Conservation (phyloP, 1,140 invertebrate species). For the Paracyclopina nana region DNA sequence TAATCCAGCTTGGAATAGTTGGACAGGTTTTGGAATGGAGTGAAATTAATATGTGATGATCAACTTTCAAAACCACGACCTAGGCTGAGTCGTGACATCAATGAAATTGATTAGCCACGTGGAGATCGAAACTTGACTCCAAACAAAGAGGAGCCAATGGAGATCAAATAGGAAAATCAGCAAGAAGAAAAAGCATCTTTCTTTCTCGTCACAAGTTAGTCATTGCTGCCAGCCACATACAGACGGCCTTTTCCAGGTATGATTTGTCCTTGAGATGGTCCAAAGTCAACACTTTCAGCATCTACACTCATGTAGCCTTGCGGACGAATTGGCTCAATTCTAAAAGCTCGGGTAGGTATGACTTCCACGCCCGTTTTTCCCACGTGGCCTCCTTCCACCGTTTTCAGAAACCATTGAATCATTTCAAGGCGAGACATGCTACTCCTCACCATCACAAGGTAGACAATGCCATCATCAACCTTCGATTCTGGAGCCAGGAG, state of each 20-base stretch:
- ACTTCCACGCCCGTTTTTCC: neutral
- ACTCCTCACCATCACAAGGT: neutral
- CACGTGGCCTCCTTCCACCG: neutral
- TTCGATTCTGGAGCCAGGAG: neutral
- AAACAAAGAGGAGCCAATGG: no score
- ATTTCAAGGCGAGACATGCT: neutral
- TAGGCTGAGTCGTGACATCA: no score
- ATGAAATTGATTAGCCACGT: no score
- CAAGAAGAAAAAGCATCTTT: no score
- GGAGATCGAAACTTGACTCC: no score
- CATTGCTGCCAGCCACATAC: neutral
- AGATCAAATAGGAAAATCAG: no score
- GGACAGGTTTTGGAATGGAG: no score
- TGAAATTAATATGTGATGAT: no score
- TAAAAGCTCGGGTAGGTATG: neutral
- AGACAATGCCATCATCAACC: slow-evolving; percentile 1
- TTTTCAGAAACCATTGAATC: neutral
- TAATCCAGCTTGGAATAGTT: no score
- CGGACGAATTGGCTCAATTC: neutral
- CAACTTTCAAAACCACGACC: no score
- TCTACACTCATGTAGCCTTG: neutral
- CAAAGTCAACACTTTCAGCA: neutral
- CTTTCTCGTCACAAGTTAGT: no score
- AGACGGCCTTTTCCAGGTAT: neutral
- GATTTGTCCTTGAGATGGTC: neutral